A percentile compares a stretch with the other conserved stretches of the same genome.
Evolutionary conservation across 2,113 vertebrate species (phyloP).

Genomic region (Megaceryle maxima): DNA sequence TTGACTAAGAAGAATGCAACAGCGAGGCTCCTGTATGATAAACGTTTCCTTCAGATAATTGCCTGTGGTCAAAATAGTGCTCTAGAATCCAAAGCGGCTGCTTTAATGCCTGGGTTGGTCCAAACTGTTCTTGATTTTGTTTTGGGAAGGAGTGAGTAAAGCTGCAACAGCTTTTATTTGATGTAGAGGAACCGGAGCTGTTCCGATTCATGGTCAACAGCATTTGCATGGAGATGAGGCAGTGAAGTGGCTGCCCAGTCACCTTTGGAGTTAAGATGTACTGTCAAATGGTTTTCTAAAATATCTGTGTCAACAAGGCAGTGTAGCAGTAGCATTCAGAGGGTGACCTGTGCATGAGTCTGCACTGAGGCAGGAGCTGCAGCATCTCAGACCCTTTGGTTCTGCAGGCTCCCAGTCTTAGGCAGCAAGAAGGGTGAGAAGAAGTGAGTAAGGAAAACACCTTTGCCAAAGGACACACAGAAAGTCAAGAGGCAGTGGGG

Average conservation of each 20-base stretch:
- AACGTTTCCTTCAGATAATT: not conserved
- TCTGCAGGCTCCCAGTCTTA: not conserved
- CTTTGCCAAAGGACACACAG: not conserved
- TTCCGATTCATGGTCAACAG: not conserved
- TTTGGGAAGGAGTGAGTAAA: not conserved
- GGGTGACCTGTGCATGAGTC: rapidly evolving
- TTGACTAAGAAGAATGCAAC: not conserved
- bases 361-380: not conserved
- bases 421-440: rapidly evolving
- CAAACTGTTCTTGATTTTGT: not conserved
- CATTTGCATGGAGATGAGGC: not conserved
- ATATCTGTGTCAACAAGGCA: not conserved
- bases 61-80: not conserved
- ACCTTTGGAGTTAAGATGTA: not conserved
- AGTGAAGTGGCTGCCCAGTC: not conserved
- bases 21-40: not conserved
- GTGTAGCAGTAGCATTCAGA: not conserved
- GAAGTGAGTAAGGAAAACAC: not conserved
- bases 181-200: not conserved
- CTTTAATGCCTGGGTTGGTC: not conserved
- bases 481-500: not conserved
- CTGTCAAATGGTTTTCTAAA: not conserved
- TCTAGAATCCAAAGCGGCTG: not conserved
- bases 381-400: not conserved
- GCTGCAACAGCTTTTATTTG: not conserved